Evolutionary conservation across 1,140 invertebrate genomes (phyloP).

Genomic region (Drosophila neocordata): DNA sequence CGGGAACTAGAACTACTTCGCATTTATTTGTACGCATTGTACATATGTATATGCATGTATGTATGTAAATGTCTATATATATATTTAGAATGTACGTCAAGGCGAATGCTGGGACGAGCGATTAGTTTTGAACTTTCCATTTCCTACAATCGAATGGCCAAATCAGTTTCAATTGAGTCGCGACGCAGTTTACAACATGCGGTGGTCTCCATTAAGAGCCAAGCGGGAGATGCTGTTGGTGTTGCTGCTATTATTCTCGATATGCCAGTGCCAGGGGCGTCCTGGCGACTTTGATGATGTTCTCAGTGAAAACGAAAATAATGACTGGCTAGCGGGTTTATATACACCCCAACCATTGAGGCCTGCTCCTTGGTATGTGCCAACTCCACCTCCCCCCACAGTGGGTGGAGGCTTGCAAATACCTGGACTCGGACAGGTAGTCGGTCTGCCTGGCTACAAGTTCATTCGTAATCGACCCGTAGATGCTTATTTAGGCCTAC

Average conservation of each 20-base stretch:
- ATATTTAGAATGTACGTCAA: slow-evolving; percentile 27
- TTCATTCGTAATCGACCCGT: slow-evolving; percentile 53
- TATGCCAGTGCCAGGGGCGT: slow-evolving; percentile 30
- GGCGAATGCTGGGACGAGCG: slow-evolving; percentile 19
- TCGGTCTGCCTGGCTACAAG: slow-evolving; percentile 48
- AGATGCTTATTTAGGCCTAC: slow-evolving; percentile 70
- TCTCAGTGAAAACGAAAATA: slow-evolving; percentile 27
- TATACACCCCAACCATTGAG: slow-evolving; percentile 45
- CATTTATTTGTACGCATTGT: neutral
- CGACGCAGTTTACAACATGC: slow-evolving; percentile 60
- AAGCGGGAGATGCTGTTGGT: slow-evolving; percentile 30
- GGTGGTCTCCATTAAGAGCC: slow-evolving; percentile 20
- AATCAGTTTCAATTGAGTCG: slow-evolving; percentile 62
- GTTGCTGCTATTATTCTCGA: neutral
- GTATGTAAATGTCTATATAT: neutral
- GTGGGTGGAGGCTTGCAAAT: slow-evolving; percentile 26
- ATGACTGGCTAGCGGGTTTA: slow-evolving; percentile 14
- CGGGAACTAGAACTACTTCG: slow-evolving; percentile 4
- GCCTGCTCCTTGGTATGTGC: slow-evolving; percentile 38
- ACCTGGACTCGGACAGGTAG: slow-evolving; percentile 59
- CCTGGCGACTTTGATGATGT: slow-evolving; percentile 14
- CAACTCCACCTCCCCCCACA: neutral
- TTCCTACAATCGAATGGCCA: slow-evolving; percentile 37
- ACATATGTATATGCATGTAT: neutral
- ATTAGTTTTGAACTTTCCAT: slow-evolving; percentile 54